Evolutionary conservation across 2,113 vertebrate genomes (phyloP).

Genomic region (Notothenia coriiceps): DNA sequence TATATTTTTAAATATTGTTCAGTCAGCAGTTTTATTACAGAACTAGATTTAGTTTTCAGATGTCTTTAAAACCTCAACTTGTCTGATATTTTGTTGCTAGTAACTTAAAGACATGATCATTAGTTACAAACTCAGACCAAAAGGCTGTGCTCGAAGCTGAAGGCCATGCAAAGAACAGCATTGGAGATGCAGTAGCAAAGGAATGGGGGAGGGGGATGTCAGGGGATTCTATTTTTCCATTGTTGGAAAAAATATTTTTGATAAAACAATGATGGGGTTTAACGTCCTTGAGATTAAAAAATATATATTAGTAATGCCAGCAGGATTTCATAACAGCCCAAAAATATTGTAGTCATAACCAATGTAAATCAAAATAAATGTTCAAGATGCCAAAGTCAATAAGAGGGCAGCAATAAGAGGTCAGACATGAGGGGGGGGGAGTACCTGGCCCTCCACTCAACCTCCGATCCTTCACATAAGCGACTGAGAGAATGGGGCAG

Average conservation of each 20-base stretch:
- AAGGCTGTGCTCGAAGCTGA: conserved; percentile 54
- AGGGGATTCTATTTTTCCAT: conserved; percentile 73
- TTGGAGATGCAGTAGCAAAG: conserved; percentile 70
- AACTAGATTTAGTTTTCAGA: neutral
- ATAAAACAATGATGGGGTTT: conserved; percentile 60
- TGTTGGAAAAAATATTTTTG: conserved; percentile 70
- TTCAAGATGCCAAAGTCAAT: conserved; percentile 58
- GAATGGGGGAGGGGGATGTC: conserved; percentile 30
- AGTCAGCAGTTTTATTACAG: neutral
- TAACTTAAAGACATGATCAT: neutral
- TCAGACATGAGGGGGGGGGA: conserved; percentile 82
- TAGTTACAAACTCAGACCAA: neutral
- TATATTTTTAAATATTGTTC: neutral
- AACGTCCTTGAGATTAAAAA: conserved; percentile 33
- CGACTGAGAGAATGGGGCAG: conserved; percentile 90
- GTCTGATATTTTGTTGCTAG: neutral
- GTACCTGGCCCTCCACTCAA: conserved; percentile 98
- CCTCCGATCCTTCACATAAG: conserved; percentile 98
- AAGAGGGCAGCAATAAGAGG: conserved; percentile 70
- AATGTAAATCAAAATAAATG: conserved; percentile 48
- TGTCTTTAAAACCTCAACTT: neutral
- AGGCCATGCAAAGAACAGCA: conserved; percentile 76
- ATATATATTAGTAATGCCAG: conserved; percentile 26
- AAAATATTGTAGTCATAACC: conserved; percentile 48
- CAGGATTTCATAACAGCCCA: conserved; percentile 54